Base-by-base conservation (phyloP, 1,140 invertebrate species). In the Venturia canescens region DNA sequence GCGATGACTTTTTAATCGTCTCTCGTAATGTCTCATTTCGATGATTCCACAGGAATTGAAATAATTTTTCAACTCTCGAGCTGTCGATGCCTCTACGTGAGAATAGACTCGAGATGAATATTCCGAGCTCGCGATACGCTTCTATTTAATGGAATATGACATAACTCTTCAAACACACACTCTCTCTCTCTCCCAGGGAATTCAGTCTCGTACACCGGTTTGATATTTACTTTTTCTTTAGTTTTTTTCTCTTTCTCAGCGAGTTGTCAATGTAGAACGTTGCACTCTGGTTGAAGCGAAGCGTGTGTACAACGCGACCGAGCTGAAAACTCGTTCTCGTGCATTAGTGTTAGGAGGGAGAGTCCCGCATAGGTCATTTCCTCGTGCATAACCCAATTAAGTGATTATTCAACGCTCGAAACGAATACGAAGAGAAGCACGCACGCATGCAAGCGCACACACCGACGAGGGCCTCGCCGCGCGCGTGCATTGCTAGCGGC, bases 331-430 rank as follows among this genome's bases (percentile, higher is more conserved):
- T 83, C 84, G 86, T 69, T 29, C 66, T 69, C 0, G 66, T 69
- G 66, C n/a, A n/a, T 31, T 29, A 69, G 66, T 69, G 5, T 21
- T 57, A 53, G 71, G 34, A 74, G 71, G 23, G 48, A 44, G 44
- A 74, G 71, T 74, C 71, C 71, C 83, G 86, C 88, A 88, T 89
- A 89, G 90, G 88, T 88, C 88, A 90, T 89, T 92, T 92, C 90
- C 90, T 91, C 89, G 86, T 91, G 89, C 89, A 87, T 89, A 92
- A 91, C 90, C 91, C 83, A 91, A 91, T 92, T 92, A 90, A 86
- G 81, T 84, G 90, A 91, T 91, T 91, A 91, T 88, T 89, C 87
- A 90, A 91, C 87, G 83, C 85, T 81, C 83, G 82, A 81, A 76
- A 82, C 82, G 18, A 13, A 83, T 72, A 31, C 66, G 31, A 15